Base-by-base conservation (phyloP, 2,113 vertebrate genomes). In the Canis aureus region DNA sequence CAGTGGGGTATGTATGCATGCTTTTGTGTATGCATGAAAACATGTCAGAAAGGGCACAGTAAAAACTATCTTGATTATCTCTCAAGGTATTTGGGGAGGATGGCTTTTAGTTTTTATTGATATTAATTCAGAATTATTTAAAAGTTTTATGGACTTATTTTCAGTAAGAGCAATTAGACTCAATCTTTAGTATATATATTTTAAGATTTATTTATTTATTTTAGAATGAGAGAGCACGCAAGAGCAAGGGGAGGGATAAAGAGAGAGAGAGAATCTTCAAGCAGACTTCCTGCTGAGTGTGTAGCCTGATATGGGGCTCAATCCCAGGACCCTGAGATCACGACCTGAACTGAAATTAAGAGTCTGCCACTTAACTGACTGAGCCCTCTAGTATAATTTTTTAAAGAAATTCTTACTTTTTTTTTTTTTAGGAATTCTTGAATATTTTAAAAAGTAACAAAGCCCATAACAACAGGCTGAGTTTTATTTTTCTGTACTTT, bases 41-140 rank as follows among this genome's bases (percentile, higher is more conserved):
- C 43, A 55, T n/a, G 35, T 89, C 35, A 74, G 38, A 93, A 81
- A 82, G 49, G 29, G 35, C 59, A 67, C 16, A 32, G 32, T 89
- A 69, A 69, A 82, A 92, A 76, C 23, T 76, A 29, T 17, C 66
- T 17, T 59, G 11, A 35, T 88, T 89, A 43, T 62, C 64, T 89
- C 76, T 73, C 59, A 76, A 64, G 49, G 74, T 90, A 83, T 89
- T 67, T 89, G 11, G n/a, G n/a, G 69, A 96, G 12, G 29, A n/a
- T 74, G 93, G 60, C 67, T 83, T 89, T 89, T 11, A 89, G 67
- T 60, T 93, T 93, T 96, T 93, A 82, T 29, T 88, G 74, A 55
- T n/a, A 43, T 73, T 87, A 81, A 19, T 92, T 89, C 51, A 83
- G 51, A 81, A 74, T 76, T 67, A 49, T 78, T 62, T 92, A 15